A percentile compares a stretch with the other conserved stretches of the same genome.
phyloP scores from a whole-genome alignment of 1,140 invertebrate genomes.

The Drosophila obscura region DNA sequence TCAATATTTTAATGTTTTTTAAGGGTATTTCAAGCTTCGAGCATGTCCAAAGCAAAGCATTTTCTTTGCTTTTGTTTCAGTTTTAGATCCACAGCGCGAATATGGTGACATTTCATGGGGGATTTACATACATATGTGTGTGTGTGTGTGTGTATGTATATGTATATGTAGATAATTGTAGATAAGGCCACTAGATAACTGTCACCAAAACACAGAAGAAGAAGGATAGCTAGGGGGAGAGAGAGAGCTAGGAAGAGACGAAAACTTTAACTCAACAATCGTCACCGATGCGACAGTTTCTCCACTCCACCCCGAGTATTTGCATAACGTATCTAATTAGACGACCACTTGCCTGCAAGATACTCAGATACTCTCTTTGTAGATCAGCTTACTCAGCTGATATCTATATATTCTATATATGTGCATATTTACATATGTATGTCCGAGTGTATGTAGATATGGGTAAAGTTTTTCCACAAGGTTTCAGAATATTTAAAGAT shows the following conservation, averaged over 20 bases:
- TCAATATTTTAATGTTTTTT: too few relatives aligned
- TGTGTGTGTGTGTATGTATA: slow-evolving; percentile 36
- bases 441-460: too few relatives aligned
- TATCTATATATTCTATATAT: slow-evolving; percentile 1
- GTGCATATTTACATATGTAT: too few relatives aligned
- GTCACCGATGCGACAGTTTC: slow-evolving; percentile 46
- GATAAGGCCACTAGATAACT: slow-evolving; percentile 72
- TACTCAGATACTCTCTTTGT: slow-evolving; percentile 3
- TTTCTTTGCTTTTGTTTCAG: slow-evolving; percentile 1
- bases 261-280: slow-evolving; percentile 23
- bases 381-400: background rate
- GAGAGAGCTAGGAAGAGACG: background rate
- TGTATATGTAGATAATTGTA: slow-evolving; percentile 24
- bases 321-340: slow-evolving; percentile 77
- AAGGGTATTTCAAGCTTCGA: background rate
- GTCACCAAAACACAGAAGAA: slow-evolving; percentile 35
- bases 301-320: slow-evolving; percentile 26
- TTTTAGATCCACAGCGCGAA: slow-evolving; percentile 51
- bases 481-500: background rate
- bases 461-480: too few relatives aligned
- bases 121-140: slow-evolving; percentile 9
- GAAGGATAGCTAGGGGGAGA: background rate
- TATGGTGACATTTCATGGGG: slow-evolving; percentile 29
- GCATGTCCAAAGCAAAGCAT: too few relatives aligned
- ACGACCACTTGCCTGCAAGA: slow-evolving; percentile 31